Evolutionary conservation across 2,113 vertebrate genomes (phyloP).

Genomic region (Tetraodon nigroviridis): DNA sequence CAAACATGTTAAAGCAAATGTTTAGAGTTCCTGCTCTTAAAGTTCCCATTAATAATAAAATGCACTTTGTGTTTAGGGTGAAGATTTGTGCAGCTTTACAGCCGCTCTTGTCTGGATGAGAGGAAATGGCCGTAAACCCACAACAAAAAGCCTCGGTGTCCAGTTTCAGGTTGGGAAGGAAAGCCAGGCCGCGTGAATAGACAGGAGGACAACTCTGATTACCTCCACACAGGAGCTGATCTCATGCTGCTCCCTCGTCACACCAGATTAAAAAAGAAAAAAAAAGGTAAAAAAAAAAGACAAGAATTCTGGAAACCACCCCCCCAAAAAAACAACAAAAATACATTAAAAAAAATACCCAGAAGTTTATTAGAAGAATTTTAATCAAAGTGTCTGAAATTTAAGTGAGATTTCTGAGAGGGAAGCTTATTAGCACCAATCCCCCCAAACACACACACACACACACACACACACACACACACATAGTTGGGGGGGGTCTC

Average conservation of each 20-base stretch:
- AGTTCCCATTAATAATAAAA: too few relatives aligned
- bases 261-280: slow-evolving; percentile 3
- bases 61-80: too few relatives aligned
- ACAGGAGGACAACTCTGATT: slow-evolving; percentile 70
- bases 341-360: too few relatives aligned
- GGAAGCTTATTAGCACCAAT: slow-evolving; percentile 48
- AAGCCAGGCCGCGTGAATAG: slow-evolving; percentile 60
- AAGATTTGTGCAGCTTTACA: too few relatives aligned
- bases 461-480: background rate
- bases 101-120: too few relatives aligned
- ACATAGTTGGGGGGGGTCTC: slow-evolving; percentile 1
- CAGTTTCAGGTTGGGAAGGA: slow-evolving; percentile 66
- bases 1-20: too few relatives aligned
- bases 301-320: too few relatives aligned
- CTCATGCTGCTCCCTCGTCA: slow-evolving; percentile 55
- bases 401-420: slow-evolving; percentile 21
- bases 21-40: too few relatives aligned
- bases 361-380: too few relatives aligned
- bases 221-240: slow-evolving; percentile 69
- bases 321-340: too few relatives aligned
- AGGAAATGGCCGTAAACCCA: slow-evolving; percentile 54
- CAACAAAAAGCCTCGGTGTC: slow-evolving; percentile 57
- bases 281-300: background rate
- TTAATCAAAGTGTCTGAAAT: too few relatives aligned
- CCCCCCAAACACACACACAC: background rate